These are phyloP conservation scores for Bombus confusus DNA, from an alignment of 1,140 invertebrate species.

Conservation along the genomic window DNA sequence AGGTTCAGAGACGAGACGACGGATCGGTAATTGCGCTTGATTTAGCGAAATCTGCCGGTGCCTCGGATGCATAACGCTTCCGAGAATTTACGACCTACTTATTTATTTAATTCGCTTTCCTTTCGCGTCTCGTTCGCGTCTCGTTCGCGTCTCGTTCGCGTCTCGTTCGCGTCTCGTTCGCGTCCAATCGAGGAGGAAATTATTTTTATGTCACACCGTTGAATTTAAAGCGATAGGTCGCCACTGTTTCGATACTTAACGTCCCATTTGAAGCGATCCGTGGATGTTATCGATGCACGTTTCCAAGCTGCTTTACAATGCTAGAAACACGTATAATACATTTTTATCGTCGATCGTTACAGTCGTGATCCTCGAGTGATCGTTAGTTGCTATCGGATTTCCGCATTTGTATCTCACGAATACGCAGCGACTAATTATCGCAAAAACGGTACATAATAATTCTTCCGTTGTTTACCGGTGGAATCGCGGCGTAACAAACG, in stretches of 20 bases:
- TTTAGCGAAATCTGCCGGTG: slow-evolving; percentile 9
- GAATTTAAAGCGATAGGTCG: neutral
- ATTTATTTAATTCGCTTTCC: neutral
- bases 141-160: neutral
- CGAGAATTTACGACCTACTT: neutral
- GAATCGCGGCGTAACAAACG: slow-evolving; percentile 9
- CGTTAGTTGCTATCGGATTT: neutral
- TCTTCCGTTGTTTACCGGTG: neutral
- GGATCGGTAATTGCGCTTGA: slow-evolving; percentile 11
- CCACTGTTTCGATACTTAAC: neutral
- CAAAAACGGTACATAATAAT: slow-evolving; percentile 13
- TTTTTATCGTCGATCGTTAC: too few species aligned
- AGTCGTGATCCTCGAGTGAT: too few species aligned
- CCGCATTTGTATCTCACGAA: neutral
- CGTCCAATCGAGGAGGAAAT: neutral
- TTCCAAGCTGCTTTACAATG: too few species aligned
- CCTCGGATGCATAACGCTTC: neutral
- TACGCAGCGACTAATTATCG: neutral
- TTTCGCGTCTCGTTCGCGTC: neutral
- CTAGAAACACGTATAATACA: neutral
- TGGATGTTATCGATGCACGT: too few species aligned
- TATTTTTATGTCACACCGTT: neutral
- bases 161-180: neutral
- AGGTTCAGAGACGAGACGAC: neutral
- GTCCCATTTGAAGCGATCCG: neutral